Percentiles rank a stretch among this genome's conserved stretches.
These are phyloP conservation scores for Zoanthus solanderi DNA, from an alignment of 92 coral and sea anemone genomes.

Conservation along the genomic window DNA sequence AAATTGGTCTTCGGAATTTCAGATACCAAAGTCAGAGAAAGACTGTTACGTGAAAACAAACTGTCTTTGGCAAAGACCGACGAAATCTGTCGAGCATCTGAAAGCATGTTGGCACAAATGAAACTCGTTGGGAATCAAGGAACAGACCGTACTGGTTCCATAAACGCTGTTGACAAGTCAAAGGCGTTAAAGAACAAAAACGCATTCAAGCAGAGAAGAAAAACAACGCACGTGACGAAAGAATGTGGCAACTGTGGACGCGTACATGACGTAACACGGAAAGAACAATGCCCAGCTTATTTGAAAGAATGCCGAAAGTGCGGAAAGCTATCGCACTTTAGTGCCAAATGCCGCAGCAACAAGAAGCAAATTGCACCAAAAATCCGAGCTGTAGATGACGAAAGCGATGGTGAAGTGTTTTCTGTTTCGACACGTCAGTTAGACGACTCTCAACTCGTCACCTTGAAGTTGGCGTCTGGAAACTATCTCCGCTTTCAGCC, in stretches of 20 bases:
- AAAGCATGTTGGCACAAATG: background rate
- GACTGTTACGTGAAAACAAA: background rate
- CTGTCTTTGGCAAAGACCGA: background rate
- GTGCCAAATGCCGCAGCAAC: constrained; percentile 30
- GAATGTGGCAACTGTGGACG: too few relatives aligned
- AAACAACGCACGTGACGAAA: too few relatives aligned
- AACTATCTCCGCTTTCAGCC: constrained; percentile 64
- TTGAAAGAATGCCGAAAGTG: constrained; percentile 20
- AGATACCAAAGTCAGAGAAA: background rate
- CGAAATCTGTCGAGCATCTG: background rate
- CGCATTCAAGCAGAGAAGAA: background rate
- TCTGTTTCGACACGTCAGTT: constrained; percentile 30
- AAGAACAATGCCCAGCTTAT: background rate
- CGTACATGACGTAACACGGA: too few relatives aligned
- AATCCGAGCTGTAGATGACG: constrained; percentile 3
- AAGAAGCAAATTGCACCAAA: background rate
- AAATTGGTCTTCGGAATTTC: background rate
- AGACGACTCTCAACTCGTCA: constrained; percentile 72
- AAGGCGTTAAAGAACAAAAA: background rate
- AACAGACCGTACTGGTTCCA: too few relatives aligned
- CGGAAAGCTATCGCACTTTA: background rate
- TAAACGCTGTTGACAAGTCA: too few relatives aligned
- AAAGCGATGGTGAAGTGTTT: constrained; percentile 6
- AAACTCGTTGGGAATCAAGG: background rate
- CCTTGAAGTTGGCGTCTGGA: constrained; percentile 63